Base-by-base conservation (phyloP, 2,113 vertebrate genomes). In the Dipodomys stephensi region DNA sequence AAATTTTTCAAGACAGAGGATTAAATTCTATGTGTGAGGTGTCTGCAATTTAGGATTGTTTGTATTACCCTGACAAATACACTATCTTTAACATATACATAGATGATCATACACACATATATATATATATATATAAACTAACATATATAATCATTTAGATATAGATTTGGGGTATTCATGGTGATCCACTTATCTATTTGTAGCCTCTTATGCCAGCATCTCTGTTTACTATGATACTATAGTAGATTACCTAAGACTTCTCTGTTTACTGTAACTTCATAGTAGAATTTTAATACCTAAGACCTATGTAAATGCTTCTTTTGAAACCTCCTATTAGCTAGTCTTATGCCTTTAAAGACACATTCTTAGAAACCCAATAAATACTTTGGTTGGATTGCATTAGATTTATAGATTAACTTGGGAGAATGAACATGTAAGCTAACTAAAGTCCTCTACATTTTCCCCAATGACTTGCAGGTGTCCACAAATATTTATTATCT, bases 351-450 rank as follows among this genome's bases (percentile, higher is more conserved):
- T 32, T 76, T 67, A 62, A 85, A 72, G 13, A 87, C 69, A 79
- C 10, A 46, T 10, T 87, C 94, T 83, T 88, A 83, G 60, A 89
- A 89, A 49, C 64, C n/a, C 68, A 83, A 69, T 10, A 64, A 83
- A 20, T 30, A 74, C 16, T n/a, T 49, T 65, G 15, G 6, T 39
- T 71, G 44, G 20, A 69, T 74, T 92, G 9, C 13, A 23, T 87
- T 72, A 69, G 22, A 94, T 88, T 83, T 68, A 80, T 39, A 74
- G 2, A 78, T 81, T 91, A 83, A 79, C 20, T 83, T 79, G 30
- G 83, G 60, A 76, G 72, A 65, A 72, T 30, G 81, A 15, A 35
- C 67, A 77, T 80, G 39, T 65, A 20, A 22, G 53, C 1, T 23
- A 71, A 35, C 82, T 60, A 64, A 84, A 81, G 18, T 78, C 15